These are phyloP conservation scores for Ips typographus DNA, from an alignment of 1,140 invertebrate genomes.

Conservation along the genomic window DNA sequence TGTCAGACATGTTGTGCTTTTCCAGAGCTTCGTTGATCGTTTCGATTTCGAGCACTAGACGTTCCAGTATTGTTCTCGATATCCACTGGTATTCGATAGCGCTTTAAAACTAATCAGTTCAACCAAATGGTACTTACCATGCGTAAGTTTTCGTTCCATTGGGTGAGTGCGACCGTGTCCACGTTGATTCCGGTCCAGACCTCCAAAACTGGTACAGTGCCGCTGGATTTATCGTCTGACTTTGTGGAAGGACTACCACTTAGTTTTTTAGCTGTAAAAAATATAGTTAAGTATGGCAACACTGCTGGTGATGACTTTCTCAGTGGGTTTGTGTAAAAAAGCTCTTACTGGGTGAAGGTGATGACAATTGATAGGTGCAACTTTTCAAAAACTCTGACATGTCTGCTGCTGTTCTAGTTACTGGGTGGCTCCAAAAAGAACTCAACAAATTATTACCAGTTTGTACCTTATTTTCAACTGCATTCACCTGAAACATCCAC, in stretches of 20 bases:
- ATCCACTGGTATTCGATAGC: constrained; percentile 66
- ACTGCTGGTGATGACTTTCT: background rate
- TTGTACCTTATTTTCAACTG: constrained; percentile 39
- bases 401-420: constrained; percentile 56
- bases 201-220: constrained; percentile 54
- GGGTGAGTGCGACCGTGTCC: constrained; percentile 61
- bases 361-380: constrained; percentile 60
- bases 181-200: constrained; percentile 64
- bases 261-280: constrained; percentile 42
- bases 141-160: constrained; percentile 68
- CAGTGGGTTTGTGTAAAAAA: background rate
- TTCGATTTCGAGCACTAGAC: constrained; percentile 70
- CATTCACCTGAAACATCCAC: constrained; percentile 45
- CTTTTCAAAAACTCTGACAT: constrained; percentile 56
- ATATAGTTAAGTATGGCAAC: background rate
- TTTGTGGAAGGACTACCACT: constrained; percentile 48
- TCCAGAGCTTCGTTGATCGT: constrained; percentile 65
- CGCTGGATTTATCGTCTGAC: constrained; percentile 55
- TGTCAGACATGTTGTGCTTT: constrained; percentile 68
- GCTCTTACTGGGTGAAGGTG: constrained; percentile 54
- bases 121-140: constrained; percentile 52
- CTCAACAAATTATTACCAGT: constrained; percentile 49
- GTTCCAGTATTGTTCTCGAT: constrained; percentile 71
- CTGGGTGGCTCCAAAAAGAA: constrained; percentile 62
- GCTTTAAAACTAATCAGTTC: constrained; percentile 28